Conservation (phyloP, 2,113 vertebrate genomes). For the Pardalotus punctatus region DNA sequence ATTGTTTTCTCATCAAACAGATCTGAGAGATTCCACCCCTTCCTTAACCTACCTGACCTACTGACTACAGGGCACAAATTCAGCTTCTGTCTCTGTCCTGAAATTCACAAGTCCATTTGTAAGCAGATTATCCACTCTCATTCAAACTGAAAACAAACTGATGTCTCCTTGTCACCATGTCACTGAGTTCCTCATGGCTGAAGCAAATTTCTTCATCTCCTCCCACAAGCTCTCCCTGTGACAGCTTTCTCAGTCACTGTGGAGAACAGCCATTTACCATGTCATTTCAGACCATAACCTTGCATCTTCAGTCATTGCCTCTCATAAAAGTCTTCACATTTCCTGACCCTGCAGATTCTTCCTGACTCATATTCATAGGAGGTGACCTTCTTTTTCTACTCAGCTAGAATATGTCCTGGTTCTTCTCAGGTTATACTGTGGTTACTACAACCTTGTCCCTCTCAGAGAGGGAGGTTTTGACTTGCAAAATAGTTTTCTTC, state of each 20-base stretch:
- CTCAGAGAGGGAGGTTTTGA: neutral
- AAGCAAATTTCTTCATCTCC: neutral
- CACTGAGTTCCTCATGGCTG: neutral
- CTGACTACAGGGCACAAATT: neutral
- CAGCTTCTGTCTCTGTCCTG: neutral
- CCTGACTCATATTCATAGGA: neutral
- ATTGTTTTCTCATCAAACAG: neutral
- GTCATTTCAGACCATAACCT: neutral
- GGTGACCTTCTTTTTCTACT: neutral
- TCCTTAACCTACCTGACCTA: neutral
- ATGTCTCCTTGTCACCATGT: neutral
- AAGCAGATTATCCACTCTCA: neutral
- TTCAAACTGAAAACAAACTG: neutral
- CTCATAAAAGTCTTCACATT: neutral
- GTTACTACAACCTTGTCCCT: neutral
- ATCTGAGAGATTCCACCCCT: neutral
- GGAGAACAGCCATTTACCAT: neutral
- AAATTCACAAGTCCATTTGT: neutral
- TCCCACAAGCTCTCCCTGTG: neutral
- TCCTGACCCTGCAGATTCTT: neutral
- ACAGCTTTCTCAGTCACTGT: neutral
- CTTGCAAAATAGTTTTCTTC: neutral
- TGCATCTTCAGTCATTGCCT: neutral
- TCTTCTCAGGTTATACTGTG: neutral
- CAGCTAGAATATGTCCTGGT: neutral